phyloP scores from a whole-genome alignment of 2,797 vertebrate species.

The Anableps anableps region DNA sequence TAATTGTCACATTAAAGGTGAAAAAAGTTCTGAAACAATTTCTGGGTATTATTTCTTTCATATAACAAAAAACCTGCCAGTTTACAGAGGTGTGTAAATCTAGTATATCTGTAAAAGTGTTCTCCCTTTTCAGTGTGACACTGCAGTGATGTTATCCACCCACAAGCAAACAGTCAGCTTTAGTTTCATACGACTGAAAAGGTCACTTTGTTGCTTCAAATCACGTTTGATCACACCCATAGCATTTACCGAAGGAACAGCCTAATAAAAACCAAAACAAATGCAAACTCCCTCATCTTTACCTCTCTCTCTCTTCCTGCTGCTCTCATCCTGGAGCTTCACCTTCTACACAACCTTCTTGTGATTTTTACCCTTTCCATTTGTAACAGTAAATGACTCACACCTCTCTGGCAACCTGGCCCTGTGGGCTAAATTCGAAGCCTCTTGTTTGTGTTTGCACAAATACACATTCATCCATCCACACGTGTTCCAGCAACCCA shows the following conservation, averaged over 20 bases:
- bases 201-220: conserved; percentile 18
- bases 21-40: neutral
- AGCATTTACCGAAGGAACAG: conserved; percentile 13
- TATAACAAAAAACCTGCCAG: neutral
- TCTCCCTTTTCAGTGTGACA: neutral
- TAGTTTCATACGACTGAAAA: conserved; percentile 6
- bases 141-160: neutral
- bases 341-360: conserved; percentile 6
- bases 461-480: conserved; percentile 11
- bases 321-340: conserved; percentile 6
- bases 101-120: neutral
- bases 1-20: neutral
- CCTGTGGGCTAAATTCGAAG: conserved; percentile 7
- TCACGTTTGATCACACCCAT: conserved; percentile 28
- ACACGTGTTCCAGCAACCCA: conserved; percentile 18
- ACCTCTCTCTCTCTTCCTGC: neutral
- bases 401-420: conserved; percentile 24
- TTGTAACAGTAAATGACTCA: conserved; percentile 41
- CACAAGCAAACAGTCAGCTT: conserved; percentile 7
- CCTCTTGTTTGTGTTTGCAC: conserved; percentile 3
- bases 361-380: conserved; percentile 13
- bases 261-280: conserved; percentile 1
- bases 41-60: neutral
- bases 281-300: neutral
- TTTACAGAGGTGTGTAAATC: neutral